Evolutionary conservation across 2,888 invertebrate species (phyloP), one percentile per base, ranked within the genome.

Genomic region (Polyommatus icarus): DNA sequence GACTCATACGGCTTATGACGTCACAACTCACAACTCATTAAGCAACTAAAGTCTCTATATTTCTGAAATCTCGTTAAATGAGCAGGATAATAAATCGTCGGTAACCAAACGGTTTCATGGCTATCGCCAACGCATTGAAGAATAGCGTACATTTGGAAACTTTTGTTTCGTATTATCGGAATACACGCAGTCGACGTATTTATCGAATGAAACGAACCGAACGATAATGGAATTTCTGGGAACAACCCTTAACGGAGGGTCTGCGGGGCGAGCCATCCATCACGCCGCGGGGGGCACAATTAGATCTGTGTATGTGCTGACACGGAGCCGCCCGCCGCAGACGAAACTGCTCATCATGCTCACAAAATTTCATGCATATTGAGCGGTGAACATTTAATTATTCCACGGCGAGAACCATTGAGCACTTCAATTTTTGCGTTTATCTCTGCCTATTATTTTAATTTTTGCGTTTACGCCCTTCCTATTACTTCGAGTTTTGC

Each of bases 151-250:
- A 76, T 81, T 80, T 79, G 78, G 80, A 80, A 79, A 79, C 79
- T 79, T 79, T 82, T 82, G 84, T 83, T 82, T 79, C 80, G 83
- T 85, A 84, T 87, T 87, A 85, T 84, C 79, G 80, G 84, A 87
- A 85, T 73, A 46, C 82, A 81, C 78, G 79, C 83, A 86, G 86
- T 86, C 87, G 86, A 86, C 84, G 83, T 83, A 85, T 84, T 32
- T 87, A 88, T 88, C 88, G 90, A 90, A 90, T 87, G 87, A 87
- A 89, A 86, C 85, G 85, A 87, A 84, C 84, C 84, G 84, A 83
- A 87, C 89, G 88, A 91, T 93, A 92, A 92, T 92, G 90, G 90
- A 89, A 91, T 92, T 93, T 93, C 92, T 91, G 89, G 89, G 90
- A 93, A 93, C 92, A 91, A 91, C 93, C 93, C 93, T 90, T 90